A percentile compares a stretch with the other conserved stretches of the same genome.
These are phyloP conservation scores for Carcharodon carcharias DNA, from an alignment of 2,797 vertebrate species.

Conservation along the genomic window DNA sequence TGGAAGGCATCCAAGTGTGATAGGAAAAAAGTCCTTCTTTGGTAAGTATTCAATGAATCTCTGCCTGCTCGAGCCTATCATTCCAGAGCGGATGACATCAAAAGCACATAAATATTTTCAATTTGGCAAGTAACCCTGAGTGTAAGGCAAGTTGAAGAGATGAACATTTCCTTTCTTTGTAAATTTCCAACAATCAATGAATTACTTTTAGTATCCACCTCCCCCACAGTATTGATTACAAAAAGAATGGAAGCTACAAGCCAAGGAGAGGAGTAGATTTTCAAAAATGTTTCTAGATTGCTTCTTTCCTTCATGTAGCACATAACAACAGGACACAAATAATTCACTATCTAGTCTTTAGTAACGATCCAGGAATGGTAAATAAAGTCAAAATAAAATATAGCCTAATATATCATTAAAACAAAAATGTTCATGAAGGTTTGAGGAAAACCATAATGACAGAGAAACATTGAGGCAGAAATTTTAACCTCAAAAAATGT, in stretches of 20 bases:
- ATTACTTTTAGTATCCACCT: neutral
- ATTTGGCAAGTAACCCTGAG: neutral
- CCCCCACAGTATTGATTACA: neutral
- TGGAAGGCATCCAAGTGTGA: neutral
- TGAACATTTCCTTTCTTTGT: neutral
- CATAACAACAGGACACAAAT: neutral
- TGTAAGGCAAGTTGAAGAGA: neutral
- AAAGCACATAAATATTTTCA: neutral
- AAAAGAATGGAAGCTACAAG: neutral
- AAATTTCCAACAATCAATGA: neutral
- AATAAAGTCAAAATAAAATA: neutral
- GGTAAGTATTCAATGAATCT: neutral
- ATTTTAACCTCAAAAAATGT: neutral
- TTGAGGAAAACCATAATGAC: neutral
- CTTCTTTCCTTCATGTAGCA: neutral
- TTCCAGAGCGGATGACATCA: neutral
- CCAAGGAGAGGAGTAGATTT: neutral
- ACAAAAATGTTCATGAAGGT: neutral
- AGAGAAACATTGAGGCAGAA: neutral
- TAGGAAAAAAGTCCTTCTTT: neutral
- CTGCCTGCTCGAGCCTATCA: neutral
- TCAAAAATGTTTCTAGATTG: neutral
- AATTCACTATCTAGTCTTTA: neutral
- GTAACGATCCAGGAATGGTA: neutral
- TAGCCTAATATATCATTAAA: neutral